phyloP scores from a whole-genome alignment of 2,888 invertebrate species.

The Pammene aurita region DNA sequence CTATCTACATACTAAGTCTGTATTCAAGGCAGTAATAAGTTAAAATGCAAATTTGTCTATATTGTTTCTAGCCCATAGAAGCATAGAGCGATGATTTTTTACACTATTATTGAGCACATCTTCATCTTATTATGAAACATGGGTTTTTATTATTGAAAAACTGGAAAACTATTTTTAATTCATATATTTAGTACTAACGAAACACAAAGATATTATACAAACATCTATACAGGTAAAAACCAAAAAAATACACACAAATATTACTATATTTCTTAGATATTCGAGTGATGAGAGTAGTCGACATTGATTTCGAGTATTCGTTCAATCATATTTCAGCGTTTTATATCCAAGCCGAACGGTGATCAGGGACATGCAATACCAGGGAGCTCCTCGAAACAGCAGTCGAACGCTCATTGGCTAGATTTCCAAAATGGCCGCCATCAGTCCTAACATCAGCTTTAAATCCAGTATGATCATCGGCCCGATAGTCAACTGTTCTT shows the following conservation, averaged over 20 bases:
- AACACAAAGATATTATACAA: neutral
- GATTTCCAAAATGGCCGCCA: neutral
- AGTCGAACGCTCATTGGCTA: neutral
- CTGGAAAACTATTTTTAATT: no score
- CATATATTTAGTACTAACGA: no score
- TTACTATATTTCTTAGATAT: no score
- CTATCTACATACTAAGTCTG: slow-evolving; percentile 50
- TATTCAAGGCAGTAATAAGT: slow-evolving; percentile 44
- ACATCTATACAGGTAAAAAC: neutral
- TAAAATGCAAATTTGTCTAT: slow-evolving; percentile 36
- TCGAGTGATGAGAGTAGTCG: no score
- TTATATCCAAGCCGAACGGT: slow-evolving; percentile 13
- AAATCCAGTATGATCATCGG: slow-evolving; percentile 80
- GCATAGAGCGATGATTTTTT: neutral
- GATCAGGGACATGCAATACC: slow-evolving; percentile 24
- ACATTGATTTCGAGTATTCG: neutral
- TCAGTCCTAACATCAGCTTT: slow-evolving; percentile 80
- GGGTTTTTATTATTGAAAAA: no score
- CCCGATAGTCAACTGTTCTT: slow-evolving; percentile 82
- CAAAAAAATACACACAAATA: neutral
- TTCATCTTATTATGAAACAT: neutral
- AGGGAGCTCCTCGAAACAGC: slow-evolving; percentile 27
- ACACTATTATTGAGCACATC: neutral
- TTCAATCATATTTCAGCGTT: neutral
- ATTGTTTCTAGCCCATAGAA: neutral